Evolutionary conservation across 2,113 vertebrate genomes (phyloP).

Genomic region (Trachemys scripta): DNA sequence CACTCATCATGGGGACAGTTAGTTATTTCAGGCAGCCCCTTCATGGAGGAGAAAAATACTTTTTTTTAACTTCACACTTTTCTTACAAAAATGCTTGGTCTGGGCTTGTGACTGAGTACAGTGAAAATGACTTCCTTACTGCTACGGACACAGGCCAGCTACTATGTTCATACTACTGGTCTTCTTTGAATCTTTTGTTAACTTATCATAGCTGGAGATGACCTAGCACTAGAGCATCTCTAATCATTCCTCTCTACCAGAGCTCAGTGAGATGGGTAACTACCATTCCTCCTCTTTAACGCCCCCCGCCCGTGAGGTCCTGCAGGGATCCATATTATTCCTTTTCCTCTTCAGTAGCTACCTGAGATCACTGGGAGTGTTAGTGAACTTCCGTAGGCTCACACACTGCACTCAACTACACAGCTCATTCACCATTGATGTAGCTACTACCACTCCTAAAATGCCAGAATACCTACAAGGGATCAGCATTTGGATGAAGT

Average conservation of each 20-base stretch:
- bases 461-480: not conserved
- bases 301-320: not conserved
- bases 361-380: not conserved
- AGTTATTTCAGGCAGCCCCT: not conserved
- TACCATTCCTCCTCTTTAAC: not conserved
- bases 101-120: not conserved
- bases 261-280: not conserved
- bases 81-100: not conserved
- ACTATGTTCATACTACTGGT: not conserved
- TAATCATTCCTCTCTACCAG: fast-evolving
- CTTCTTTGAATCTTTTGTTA: not conserved
- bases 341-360: not conserved
- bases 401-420: not conserved
- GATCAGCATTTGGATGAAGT: not conserved
- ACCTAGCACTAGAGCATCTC: not conserved
- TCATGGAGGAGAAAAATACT: not conserved
- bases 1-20: not conserved
- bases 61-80: not conserved
- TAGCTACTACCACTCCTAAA: not conserved
- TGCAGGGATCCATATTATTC: not conserved
- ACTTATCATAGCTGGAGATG: not conserved
- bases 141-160: not conserved
- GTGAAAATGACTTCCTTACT: not conserved
- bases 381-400: not conserved
- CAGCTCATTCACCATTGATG: not conserved